Evolutionary conservation across 1,140 invertebrate genomes (phyloP), one percentile per base, ranked within the genome.

Genomic region (Megalonaias nervosa): DNA sequence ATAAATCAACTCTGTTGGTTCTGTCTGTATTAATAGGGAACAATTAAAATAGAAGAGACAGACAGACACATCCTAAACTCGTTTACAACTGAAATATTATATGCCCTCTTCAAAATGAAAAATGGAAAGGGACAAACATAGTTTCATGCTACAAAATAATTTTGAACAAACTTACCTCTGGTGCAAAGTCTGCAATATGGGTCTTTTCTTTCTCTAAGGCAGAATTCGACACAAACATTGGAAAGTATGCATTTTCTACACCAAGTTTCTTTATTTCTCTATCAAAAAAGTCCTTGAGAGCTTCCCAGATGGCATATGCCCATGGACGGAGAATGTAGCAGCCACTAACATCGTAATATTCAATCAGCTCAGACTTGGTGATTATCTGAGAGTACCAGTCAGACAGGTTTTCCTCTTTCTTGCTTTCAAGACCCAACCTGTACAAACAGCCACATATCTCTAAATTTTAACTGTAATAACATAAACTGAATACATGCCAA

Each of bases 301-400:
- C 85, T 83, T 99, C 97, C 99, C 99, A 99, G 84, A 99, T 97
- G n/a, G 94, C 92, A 89, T 94, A 99, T 57, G 98, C 95, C 97
- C 98, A 99, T 1, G 98, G 98, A 57, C 98, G 94, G 26, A 99
- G 93, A 82, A 99, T 98, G 89, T 99, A 99, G 92, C 99, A 99
- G 0, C 98, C 98, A 70, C 97, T 99, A 12, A 99, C 97, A 90
- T 99, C 98, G 87, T 99, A 99, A 91, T 99, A 99, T 90, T 99
- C 98, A 60, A 99, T 99, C 94, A 99, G 94, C 92, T 99, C 97
- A 76, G 97, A 95, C 92, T 99, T 99, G 0, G 97, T 98, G 72
- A 99, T 97, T 1, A 99, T 96, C 92, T 93, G 78, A 55, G 97
- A 97, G 91, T 99, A 99, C 99, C 99, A 99, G 77, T 99, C 98